These are phyloP conservation scores for Proterorhinus semilunaris DNA, from an alignment of 2,113 vertebrate species.

Conservation along the genomic window DNA sequence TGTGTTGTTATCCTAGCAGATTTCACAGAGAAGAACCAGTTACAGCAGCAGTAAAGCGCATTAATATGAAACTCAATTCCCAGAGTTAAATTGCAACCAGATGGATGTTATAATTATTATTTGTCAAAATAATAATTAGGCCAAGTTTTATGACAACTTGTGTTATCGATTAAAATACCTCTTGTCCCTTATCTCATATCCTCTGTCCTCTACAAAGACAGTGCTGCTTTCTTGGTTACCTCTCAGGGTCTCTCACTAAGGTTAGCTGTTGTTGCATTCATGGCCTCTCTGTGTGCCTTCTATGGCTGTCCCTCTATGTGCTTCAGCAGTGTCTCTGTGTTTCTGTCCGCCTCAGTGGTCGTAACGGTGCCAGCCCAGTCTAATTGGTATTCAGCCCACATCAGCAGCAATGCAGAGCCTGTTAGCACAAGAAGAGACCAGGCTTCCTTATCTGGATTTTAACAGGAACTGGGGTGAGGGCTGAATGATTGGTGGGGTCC, in stretches of 20 bases:
- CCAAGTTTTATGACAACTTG: no score
- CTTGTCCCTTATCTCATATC: not conserved
- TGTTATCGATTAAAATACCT: not conserved
- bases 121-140: no score
- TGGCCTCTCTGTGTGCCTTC: not conserved
- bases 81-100: no score
- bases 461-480: slow-evolving; percentile 49
- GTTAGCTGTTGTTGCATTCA: slow-evolving; percentile 32
- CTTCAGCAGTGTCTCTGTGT: slow-evolving; percentile 5
- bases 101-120: no score
- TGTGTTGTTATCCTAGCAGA: no score
- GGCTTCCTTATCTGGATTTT: slow-evolving; percentile 74
- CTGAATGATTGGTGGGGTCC: slow-evolving; percentile 10
- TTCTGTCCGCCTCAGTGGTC: slow-evolving; percentile 42
- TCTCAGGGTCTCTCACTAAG: slow-evolving; percentile 11
- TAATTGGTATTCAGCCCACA: slow-evolving; percentile 70
- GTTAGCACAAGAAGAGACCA: slow-evolving; percentile 66
- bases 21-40: no score
- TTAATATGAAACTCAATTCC: no score
- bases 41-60: no score
- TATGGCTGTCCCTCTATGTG: slow-evolving; percentile 13
- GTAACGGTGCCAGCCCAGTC: slow-evolving; percentile 51
- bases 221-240: not conserved
- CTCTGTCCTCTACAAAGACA: slow-evolving; percentile 10
- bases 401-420: slow-evolving; percentile 63